Conservation (phyloP, 2,113 vertebrate genomes). For the Tupaia chinensis region DNA sequence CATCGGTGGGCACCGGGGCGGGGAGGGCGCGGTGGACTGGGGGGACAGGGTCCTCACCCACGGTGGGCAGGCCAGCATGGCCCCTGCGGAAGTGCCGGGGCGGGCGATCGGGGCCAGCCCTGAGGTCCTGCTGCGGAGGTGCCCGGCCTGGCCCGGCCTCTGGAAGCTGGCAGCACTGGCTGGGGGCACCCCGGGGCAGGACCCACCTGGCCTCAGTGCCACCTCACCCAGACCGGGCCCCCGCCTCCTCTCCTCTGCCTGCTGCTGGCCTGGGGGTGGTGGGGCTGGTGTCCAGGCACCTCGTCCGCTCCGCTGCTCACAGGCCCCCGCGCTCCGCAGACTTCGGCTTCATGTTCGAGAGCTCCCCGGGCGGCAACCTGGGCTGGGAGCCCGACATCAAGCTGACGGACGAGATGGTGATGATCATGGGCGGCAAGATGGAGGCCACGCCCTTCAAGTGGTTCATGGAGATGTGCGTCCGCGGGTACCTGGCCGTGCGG, state of each 20-base stretch:
- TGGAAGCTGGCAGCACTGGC: background rate
- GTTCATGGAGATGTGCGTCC: slow-evolving; percentile 99
- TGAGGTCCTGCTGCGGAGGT: background rate
- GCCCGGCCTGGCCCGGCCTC: background rate
- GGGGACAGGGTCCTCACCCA: background rate
- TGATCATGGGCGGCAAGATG: slow-evolving; percentile 99
- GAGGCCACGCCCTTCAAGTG: slow-evolving; percentile 99
- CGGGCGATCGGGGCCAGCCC: background rate
- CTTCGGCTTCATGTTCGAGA: slow-evolving; percentile 99
- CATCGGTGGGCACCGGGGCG: slow-evolving; percentile 90
- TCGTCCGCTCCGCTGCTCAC: too few species aligned
- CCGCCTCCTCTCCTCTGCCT: too few species aligned
- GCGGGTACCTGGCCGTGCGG: slow-evolving; percentile 97
- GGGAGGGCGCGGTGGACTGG: too few species aligned
- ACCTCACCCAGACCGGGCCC: too few species aligned
- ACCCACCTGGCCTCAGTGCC: too few species aligned
- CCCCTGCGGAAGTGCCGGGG: background rate
- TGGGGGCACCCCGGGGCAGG: too few species aligned
- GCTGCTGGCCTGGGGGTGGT: too few species aligned
- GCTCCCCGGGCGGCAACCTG: slow-evolving; percentile 97
- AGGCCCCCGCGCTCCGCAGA: slow-evolving; percentile 86
- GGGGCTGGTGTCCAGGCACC: too few species aligned
- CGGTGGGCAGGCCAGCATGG: background rate
- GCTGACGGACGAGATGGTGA: slow-evolving; percentile 98
- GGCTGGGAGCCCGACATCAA: slow-evolving; percentile 99